phyloP scores from a whole-genome alignment of 1,140 invertebrate genomes.

The Conopomorpha cramerella region DNA sequence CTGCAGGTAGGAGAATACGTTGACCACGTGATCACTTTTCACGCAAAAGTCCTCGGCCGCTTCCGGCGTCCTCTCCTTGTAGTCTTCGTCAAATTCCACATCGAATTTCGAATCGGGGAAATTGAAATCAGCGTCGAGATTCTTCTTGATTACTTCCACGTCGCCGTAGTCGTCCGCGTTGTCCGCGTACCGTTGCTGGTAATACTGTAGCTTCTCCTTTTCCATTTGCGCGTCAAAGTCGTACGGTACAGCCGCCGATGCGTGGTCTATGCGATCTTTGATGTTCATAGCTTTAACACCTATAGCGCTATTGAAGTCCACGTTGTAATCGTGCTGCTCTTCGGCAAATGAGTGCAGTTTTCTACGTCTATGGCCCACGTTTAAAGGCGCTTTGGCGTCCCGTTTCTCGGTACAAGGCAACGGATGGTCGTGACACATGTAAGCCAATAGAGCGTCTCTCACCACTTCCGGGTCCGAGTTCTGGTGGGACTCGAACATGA shows the following conservation, averaged over 20 bases:
- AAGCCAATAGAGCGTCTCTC: slow-evolving; percentile 79
- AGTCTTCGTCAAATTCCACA: slow-evolving; percentile 50
- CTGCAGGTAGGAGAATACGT: slow-evolving; percentile 75
- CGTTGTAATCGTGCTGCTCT: slow-evolving; percentile 39
- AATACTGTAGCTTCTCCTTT: slow-evolving; percentile 52
- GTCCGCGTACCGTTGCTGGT: slow-evolving; percentile 54
- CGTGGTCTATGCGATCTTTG: slow-evolving; percentile 36
- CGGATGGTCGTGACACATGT: slow-evolving; percentile 80
- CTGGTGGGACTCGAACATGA: slow-evolving; percentile 68
- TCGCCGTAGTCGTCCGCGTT: slow-evolving; percentile 52
- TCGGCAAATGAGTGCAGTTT: slow-evolving; percentile 39
- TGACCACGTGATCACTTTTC: slow-evolving; percentile 71
- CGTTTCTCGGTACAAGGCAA: slow-evolving; percentile 69
- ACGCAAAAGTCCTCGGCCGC: slow-evolving; percentile 62
- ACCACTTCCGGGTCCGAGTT: slow-evolving; percentile 71
- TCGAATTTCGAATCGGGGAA: slow-evolving; percentile 47
- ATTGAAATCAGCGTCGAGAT: slow-evolving; percentile 57
- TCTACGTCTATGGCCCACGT: slow-evolving; percentile 17
- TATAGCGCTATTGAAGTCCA: slow-evolving; percentile 47
- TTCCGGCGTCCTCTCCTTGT: slow-evolving; percentile 41
- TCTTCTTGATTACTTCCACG: slow-evolving; percentile 54
- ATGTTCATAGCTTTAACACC: slow-evolving; percentile 44
- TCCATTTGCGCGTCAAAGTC: slow-evolving; percentile 59
- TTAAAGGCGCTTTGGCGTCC: slow-evolving; percentile 16
- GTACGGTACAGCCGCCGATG: slow-evolving; percentile 26